Evolutionary conservation across 1,140 invertebrate genomes (phyloP), one percentile per base, ranked within the genome.

Genomic region (Euglossa dilemma): DNA sequence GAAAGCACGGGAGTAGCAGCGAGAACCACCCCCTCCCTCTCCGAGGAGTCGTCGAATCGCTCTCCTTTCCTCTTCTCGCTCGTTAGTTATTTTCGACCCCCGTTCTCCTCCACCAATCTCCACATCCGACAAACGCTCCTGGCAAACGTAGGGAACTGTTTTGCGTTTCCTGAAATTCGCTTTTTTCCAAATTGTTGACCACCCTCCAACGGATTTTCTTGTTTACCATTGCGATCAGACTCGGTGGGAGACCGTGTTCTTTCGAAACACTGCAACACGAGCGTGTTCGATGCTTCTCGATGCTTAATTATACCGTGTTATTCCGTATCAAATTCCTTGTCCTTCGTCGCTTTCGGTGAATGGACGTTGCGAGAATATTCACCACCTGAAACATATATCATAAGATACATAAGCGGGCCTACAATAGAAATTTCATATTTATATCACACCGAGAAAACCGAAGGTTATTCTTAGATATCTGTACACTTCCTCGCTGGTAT

Each of bases 11-110:
- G 80, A 86, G 78, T 64, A 86, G 63, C 45, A 72, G 80, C 59
- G 52, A 86, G 74, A 82, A 73, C 83, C 78, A 82, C 72, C 70
- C 90, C 70, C 79, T 88, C 84, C 80, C 72, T 76, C 64, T 86
- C 87, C 79, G 77, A 80, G 80, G 83, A 92, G 52, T 47, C 81
- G 59, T 56, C 81, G 86, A 87, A 89, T 87, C 79, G 63, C 66
- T 81, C 81, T 76, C 85, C 43, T 77, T 81, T 84, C 84, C 83
- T 90, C 79, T 75, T 83, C 74, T 85, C 63, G 64, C 67, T 80
- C 36, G 47, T 52, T 79, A 79, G 90, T 88, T 91, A 91, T 91
- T 91, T 90, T 91, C 81, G 89, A 87, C 14, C 74, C 80, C 67
- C 74, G 47, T 73, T 72, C 77, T 52, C 71, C 77, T 52, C 71